A percentile compares a stretch with the other conserved stretches of the same genome.
phyloP scores from a whole-genome alignment of 2,888 invertebrate genomes.

The Drosophila percnosoma region DNA sequence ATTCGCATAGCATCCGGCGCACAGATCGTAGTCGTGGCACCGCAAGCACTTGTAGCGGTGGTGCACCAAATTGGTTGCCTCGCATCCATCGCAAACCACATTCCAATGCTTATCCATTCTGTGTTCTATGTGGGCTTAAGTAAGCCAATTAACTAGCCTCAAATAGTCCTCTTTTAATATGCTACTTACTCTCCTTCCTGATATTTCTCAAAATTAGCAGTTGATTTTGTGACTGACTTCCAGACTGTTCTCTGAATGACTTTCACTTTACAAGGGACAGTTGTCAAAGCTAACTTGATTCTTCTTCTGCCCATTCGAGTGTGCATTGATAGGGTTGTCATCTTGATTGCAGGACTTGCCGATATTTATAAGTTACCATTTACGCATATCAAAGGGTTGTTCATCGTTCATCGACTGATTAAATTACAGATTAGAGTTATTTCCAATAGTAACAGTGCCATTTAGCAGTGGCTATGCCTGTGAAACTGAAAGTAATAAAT shows the following conservation, averaged over 20 bases:
- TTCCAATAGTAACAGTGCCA: not conserved
- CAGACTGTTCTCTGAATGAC: not conserved
- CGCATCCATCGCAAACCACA: constrained; percentile 51
- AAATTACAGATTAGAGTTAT: too few species aligned
- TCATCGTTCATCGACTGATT: too few species aligned
- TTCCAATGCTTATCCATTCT: constrained; percentile 38
- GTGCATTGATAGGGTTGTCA: not conserved
- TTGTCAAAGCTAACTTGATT: not conserved
- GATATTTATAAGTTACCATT: not conserved
- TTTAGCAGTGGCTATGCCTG: not conserved
- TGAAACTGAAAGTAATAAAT: not conserved
- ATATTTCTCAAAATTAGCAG: not conserved
- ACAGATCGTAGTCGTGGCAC: constrained; percentile 57
- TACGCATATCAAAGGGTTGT: too few species aligned
- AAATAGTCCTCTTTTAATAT: not conserved
- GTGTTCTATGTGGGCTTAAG: not conserved
- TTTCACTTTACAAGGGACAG: not conserved
- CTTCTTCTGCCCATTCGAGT: not conserved
- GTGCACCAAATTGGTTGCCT: constrained; percentile 7
- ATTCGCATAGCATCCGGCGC: constrained; percentile 39
- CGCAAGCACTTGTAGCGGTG: constrained; percentile 60
- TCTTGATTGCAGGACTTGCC: not conserved
- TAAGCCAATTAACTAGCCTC: not conserved
- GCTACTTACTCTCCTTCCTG: not conserved
- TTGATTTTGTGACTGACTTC: not conserved